phyloP scores from a whole-genome alignment of 1,140 invertebrate species.

The Triops longicaudatus region DNA sequence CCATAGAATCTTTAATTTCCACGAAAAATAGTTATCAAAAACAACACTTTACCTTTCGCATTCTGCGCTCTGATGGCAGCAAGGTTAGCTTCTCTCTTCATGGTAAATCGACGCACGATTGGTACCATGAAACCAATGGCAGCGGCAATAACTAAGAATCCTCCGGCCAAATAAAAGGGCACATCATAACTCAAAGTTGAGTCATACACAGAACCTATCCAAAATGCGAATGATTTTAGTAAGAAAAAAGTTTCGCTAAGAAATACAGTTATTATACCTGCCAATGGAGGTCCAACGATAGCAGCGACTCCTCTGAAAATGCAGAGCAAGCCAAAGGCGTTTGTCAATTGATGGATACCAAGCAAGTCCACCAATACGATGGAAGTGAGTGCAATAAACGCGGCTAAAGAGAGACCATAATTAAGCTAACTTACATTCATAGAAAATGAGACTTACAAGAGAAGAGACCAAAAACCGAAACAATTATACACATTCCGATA shows the following conservation, averaged over 20 bases:
- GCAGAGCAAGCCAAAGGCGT: slow-evolving; percentile 91
- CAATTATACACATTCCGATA: slow-evolving; percentile 62
- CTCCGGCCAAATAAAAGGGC: slow-evolving; percentile 86
- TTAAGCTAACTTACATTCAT: not conserved
- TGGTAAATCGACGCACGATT: slow-evolving; percentile 53
- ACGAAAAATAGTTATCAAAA: not conserved
- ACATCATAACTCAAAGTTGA: slow-evolving; percentile 72
- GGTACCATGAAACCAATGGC: slow-evolving; percentile 76
- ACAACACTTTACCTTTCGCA: not conserved
- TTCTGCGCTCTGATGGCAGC: slow-evolving; percentile 34
- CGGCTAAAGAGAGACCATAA: slow-evolving; percentile 53
- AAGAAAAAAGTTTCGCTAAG: no score
- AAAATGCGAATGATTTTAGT: slow-evolving; percentile 24
- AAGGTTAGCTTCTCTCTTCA: slow-evolving; percentile 39
- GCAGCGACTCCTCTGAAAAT: slow-evolving; percentile 87
- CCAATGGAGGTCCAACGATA: slow-evolving; percentile 60
- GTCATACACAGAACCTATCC: slow-evolving; percentile 77
- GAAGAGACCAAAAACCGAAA: slow-evolving; percentile 89
- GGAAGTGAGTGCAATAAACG: slow-evolving; percentile 94
- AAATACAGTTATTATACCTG: slow-evolving; percentile 44
- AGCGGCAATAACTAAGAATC: slow-evolving; percentile 74
- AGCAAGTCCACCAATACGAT: slow-evolving; percentile 94
- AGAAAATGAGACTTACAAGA: slow-evolving; percentile 66
- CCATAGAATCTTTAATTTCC: not conserved
- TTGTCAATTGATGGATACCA: slow-evolving; percentile 89